These are phyloP conservation scores for Alosa alosa DNA, from an alignment of 2,113 vertebrate genomes.

Conservation along the genomic window DNA sequence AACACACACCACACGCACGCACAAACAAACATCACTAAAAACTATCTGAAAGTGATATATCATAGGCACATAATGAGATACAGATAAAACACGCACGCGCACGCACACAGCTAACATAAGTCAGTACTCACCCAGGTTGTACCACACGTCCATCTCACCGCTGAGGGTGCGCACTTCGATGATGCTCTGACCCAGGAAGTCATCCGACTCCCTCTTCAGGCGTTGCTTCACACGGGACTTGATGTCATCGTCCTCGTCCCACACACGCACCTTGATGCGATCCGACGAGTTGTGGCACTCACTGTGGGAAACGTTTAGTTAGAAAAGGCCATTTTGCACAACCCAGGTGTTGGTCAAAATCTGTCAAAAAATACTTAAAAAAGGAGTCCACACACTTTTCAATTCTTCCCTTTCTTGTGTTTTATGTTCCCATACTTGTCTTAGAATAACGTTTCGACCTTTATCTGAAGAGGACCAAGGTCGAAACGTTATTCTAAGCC, in stretches of 20 bases:
- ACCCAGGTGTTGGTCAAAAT: too few species aligned
- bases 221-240: slow-evolving; percentile 97
- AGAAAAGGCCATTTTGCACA: too few species aligned
- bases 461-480: too few species aligned
- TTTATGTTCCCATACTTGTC: too few species aligned
- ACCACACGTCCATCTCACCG: slow-evolving; percentile 99
- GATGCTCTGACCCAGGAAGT: slow-evolving; percentile 97
- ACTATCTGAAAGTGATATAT: too few species aligned
- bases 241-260: slow-evolving; percentile 99
- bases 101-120: background rate
- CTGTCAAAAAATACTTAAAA: too few species aligned
- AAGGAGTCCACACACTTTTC: too few species aligned
- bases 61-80: background rate
- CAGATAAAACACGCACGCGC: background rate
- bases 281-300: slow-evolving; percentile 99
- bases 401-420: too few species aligned
- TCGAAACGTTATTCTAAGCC: too few species aligned
- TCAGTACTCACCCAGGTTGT: slow-evolving; percentile 88
- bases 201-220: slow-evolving; percentile 94
- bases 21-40: background rate
- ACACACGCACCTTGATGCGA: slow-evolving; percentile 95
- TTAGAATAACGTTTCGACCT: too few species aligned
- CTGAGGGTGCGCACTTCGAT: slow-evolving; percentile 96
- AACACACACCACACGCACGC: background rate
- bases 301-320: slow-evolving; percentile 59